Evolutionary conservation across 2,888 invertebrate species (phyloP), one percentile per base, ranked within the genome.

Genomic region (Lithosia quadra): DNA sequence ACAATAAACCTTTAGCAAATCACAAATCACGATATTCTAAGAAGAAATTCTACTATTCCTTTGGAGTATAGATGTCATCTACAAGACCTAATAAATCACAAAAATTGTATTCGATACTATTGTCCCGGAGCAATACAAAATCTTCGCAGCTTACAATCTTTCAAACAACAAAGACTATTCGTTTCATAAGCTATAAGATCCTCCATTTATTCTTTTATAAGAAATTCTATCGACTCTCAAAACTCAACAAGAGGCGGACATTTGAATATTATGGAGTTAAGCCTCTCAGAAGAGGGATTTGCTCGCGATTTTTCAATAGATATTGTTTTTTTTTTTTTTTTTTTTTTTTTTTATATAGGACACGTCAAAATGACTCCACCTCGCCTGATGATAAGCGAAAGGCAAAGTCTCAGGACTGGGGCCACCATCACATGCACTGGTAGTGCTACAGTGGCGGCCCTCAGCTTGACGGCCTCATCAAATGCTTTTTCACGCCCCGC

Each of bases 241-340:
- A 81, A 71, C 71, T 76, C 68, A 67, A 77, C 60, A 71, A 73
- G 67, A 67, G 76, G 71, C 68, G 63, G 72, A 63, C 73, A 77
- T 80, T 79, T 80, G 82, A 80, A 80, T 81, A 81, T 71, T 39
- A 70, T 33, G 58, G 63, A 76, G 74, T 74, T 74, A 81, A 79
- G 70, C 76, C 68, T 61, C 72, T 63, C 63, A 0, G 67, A 63
- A 57, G 55, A 64, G 66, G 59, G 72, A 74, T 80, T 80, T 79
- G 62, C 68, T 55, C 24, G 71, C 76, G 73, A 69, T 69, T 77
- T 70, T 58, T 62, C 67, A 76, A 79, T 73, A 59, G 63, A 34
- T 65, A 73, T 43, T 55, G 2, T n/a, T n/a, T n/a, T n/a, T n/a
- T n/a, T n/a, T n/a, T n/a, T n/a, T n/a, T n/a, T n/a, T n/a, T n/a